phyloP scores from a whole-genome alignment of 2,797 vertebrate genomes.

The Graptemys geographica region DNA sequence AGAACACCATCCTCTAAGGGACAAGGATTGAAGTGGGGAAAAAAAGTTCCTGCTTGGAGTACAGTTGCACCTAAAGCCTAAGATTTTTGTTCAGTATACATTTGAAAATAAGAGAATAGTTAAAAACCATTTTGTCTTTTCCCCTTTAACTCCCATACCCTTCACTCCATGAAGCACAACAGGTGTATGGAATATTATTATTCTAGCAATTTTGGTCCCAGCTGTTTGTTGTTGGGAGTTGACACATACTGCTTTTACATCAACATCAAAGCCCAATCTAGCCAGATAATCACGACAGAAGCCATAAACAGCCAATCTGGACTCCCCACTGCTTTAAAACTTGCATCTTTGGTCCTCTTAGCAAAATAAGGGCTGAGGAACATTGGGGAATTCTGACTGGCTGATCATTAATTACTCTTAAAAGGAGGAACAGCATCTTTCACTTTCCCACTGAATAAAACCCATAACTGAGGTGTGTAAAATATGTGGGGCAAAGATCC shows the following conservation, averaged over 20 bases:
- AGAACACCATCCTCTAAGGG: not conserved
- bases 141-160: rapidly evolving
- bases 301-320: not conserved
- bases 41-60: not conserved
- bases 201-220: not conserved
- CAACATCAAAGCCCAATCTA: not conserved
- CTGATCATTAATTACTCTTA: not conserved
- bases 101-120: rapidly evolving
- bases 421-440: not conserved
- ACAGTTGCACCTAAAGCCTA: rapidly evolving
- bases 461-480: not conserved
- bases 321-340: not conserved
- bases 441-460: not conserved
- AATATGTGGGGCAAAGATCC: not conserved
- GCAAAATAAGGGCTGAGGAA: not conserved
- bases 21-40: not conserved
- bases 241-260: not conserved
- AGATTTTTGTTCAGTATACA: not conserved
- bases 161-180: not conserved
- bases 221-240: not conserved
- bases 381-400: conserved; percentile 23
- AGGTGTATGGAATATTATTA: not conserved
- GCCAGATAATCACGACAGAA: not conserved
- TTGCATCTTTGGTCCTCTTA: not conserved
- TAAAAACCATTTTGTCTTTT: not conserved